Percentiles rank a stretch among this genome's conserved stretches.
Evolutionary conservation across 2,113 vertebrate genomes (phyloP).

Genomic region (Crotalus helleri): DNA sequence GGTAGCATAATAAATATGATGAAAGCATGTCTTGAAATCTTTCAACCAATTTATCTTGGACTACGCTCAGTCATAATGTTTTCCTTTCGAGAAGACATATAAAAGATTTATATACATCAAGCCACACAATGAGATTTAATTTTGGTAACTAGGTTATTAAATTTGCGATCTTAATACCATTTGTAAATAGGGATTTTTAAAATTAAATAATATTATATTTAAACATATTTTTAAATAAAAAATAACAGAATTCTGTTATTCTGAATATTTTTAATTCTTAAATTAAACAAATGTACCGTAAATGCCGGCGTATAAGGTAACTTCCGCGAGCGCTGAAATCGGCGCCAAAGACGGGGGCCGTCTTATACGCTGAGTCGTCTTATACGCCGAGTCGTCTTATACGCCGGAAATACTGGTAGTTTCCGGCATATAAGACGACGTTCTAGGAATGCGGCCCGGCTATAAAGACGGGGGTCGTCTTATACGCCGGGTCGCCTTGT

Average conservation of each 20-base stretch:
- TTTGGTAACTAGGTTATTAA: not conserved
- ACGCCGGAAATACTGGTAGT: no score
- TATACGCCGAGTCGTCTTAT: no score
- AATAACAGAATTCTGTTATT: not conserved
- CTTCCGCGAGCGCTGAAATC: no score
- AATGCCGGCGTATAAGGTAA: no score
- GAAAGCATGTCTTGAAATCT: not conserved
- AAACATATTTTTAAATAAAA: not conserved
- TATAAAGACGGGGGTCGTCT: no score
- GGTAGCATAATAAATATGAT: constrained; percentile 7
- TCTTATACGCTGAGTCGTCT: no score
- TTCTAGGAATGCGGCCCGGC: no score
- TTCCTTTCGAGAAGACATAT: not conserved
- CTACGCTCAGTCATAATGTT: not conserved
- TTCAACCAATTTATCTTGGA: not conserved
- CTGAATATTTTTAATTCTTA: not conserved
- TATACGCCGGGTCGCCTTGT: no score
- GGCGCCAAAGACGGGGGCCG: no score
- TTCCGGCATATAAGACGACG: no score
- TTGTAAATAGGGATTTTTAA: not conserved
- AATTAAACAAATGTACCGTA: not conserved
- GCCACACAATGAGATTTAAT: not conserved
- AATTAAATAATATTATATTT: not conserved
- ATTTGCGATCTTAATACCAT: not conserved
- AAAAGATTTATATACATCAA: not conserved